Evolutionary conservation across 2,797 vertebrate genomes (phyloP), one percentile per base, ranked within the genome.

Genomic region (Falco peregrinus): DNA sequence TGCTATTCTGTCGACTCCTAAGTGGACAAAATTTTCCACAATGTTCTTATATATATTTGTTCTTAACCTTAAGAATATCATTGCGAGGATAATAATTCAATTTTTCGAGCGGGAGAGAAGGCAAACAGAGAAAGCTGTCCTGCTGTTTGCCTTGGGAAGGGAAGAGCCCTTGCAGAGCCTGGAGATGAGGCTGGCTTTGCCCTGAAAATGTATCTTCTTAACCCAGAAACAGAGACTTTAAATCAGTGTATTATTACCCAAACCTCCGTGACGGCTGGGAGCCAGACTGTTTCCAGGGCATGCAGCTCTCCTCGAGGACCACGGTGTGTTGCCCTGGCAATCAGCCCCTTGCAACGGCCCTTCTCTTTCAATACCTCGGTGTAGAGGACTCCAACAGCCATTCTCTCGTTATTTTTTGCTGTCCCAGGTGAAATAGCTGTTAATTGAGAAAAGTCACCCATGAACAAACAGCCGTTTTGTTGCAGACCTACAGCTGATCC

Each of bases 61-160:
- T 95, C 91, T 91, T 93, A 92, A 92, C 87, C 83, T 93, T 85
- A 94, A 93, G 79, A 77, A 87, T 86, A 80, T 77, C 76, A 57
- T 87, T 80, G 82, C 1, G 4, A 79, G 82, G 87, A 84, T 94
- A 84, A 92, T 94, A 85, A 93, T 71, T 96, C 95, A 87, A 60
- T 90, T 80, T 64, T 60, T 76, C 0, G 1, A 85, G 94, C 60
- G 6, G 71, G 53, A 82, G 54, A 61, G 87, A 91, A 63, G 89
- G 82, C 94, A 96, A 95, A 97, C 91, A 92, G 31, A 70, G 64
- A 3, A 24, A 50, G 79, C 71, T 35, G 71, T 39, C 89, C 75
- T 0, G 26, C 92, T 92, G 89, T 87, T 89, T 89, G 93, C 87
- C 39, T 50, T 43, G 60, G 70, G 91, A 47, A 76, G 50, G 48